Conservation (phyloP, 2,888 invertebrate species). For the Netelia inedita region DNA sequence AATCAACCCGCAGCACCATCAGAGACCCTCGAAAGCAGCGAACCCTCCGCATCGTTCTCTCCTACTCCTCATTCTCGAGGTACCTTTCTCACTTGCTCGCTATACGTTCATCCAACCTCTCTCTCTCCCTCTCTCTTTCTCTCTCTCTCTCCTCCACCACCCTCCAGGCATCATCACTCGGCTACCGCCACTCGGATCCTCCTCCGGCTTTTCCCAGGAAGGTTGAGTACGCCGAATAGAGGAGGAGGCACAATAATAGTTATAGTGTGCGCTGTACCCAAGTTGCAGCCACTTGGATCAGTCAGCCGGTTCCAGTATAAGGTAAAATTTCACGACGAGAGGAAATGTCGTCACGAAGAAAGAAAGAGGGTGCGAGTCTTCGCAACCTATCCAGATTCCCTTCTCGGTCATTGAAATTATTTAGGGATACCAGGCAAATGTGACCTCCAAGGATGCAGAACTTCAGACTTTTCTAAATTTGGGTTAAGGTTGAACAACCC, state of each 20-base stretch:
- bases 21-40: conserved; percentile 54
- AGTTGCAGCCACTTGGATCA: conserved; percentile 12
- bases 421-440: not conserved
- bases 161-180: conserved; percentile 53
- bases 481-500: no score
- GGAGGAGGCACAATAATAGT: conserved; percentile 60
- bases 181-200: conserved; percentile 53
- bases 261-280: conserved; percentile 21
- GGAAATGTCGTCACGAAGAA: not conserved
- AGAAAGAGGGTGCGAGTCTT: not conserved
- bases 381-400: not conserved
- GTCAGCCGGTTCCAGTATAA: conserved; percentile 13
- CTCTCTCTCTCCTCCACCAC: conserved; percentile 35
- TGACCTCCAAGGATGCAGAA: no score
- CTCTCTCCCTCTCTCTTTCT: conserved; percentile 2
- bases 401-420: not conserved
- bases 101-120: conserved; percentile 16
- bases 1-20: conserved; percentile 62
- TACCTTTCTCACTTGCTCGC: conserved; percentile 35
- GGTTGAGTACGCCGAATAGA: not conserved
- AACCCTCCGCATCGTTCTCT: conserved; percentile 62
- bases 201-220: conserved; percentile 50
- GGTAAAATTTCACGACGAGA: not conserved
- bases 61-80: conserved; percentile 44
- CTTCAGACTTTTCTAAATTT: no score